phyloP scores from a whole-genome alignment of 2,888 invertebrate genomes.

The Archips crataeganus region DNA sequence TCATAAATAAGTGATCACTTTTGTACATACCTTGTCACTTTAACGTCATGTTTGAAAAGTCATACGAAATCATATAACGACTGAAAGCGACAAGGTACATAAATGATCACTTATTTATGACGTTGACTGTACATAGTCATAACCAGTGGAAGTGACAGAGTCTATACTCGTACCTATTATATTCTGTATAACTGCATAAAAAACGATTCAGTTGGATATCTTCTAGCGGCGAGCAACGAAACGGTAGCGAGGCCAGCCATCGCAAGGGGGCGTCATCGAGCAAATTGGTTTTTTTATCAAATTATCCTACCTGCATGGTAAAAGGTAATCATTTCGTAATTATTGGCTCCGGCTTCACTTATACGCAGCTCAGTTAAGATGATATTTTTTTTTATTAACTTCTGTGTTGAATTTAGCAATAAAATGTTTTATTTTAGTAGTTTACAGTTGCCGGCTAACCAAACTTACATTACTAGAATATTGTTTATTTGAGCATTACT shows the following conservation, averaged over 20 bases:
- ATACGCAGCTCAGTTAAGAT: slow-evolving; percentile 29
- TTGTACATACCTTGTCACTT: no score
- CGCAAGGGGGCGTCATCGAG: slow-evolving; percentile 37
- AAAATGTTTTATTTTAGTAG: background rate
- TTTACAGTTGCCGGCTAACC: no score
- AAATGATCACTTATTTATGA: no score
- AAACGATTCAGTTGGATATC: background rate
- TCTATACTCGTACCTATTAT: background rate
- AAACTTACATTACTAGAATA: no score
- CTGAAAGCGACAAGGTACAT: no score
- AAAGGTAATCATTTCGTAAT: slow-evolving; percentile 42
- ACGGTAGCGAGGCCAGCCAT: slow-evolving; percentile 28
- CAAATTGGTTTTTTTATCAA: slow-evolving; percentile 43
- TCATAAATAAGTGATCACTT: no score
- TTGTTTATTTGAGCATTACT: no score
- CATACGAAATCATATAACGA: no score
- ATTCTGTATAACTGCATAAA: background rate
- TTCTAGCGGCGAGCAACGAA: slow-evolving; percentile 12
- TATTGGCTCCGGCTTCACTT: slow-evolving; percentile 33
- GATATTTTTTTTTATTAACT: slow-evolving; percentile 25
- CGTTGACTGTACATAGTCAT: background rate
- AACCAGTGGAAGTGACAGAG: background rate
- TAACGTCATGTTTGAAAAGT: no score
- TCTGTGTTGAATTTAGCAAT: slow-evolving; percentile 6
- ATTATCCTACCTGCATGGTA: slow-evolving; percentile 42